Conservation (phyloP, 1,140 invertebrate genomes). For the Drosophila navojoa region DNA sequence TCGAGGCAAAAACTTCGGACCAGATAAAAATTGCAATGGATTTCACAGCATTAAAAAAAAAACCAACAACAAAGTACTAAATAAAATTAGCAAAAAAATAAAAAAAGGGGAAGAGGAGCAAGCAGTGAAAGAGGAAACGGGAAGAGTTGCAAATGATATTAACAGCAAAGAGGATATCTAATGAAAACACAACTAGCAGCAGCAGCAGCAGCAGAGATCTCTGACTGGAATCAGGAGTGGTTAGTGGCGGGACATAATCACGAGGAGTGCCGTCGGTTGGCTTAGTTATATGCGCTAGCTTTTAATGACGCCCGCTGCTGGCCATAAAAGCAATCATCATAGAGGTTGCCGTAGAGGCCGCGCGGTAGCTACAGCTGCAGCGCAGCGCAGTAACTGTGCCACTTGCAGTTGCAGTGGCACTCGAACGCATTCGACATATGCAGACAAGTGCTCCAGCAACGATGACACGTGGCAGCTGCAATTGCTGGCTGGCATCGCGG, state of each 20-base stretch:
- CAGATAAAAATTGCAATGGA: slow-evolving; percentile 75
- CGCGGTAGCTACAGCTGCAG: not conserved
- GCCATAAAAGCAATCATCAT: slow-evolving; percentile 43
- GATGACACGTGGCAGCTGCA: slow-evolving; percentile 56
- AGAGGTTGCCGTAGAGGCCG: not conserved
- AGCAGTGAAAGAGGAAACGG: slow-evolving; percentile 11
- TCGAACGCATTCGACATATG: slow-evolving; percentile 69
- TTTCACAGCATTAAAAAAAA: slow-evolving; percentile 63
- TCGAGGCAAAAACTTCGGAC: slow-evolving; percentile 36
- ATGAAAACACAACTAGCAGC: slow-evolving; percentile 28
- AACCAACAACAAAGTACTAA: slow-evolving; percentile 51
- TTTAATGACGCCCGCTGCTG: slow-evolving; percentile 58
- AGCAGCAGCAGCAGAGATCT: not conserved
- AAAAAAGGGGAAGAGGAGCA: too few species aligned
- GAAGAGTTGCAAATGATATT: slow-evolving; percentile 45
- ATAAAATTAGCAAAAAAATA: slow-evolving; percentile 58
- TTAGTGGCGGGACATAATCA: slow-evolving; percentile 31
- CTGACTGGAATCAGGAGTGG: slow-evolving; percentile 12
- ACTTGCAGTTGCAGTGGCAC: slow-evolving; percentile 53
- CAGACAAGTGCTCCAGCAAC: slow-evolving; percentile 65
- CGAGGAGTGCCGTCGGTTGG: slow-evolving; percentile 56
- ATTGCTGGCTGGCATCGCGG: slow-evolving; percentile 14
- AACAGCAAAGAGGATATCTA: slow-evolving; percentile 24
- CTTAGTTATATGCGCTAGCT: slow-evolving; percentile 60
- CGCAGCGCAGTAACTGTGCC: slow-evolving; percentile 21